Evolutionary conservation across 2,888 invertebrate species (phyloP).

Genomic region (Coelogynopora nodosa): DNA sequence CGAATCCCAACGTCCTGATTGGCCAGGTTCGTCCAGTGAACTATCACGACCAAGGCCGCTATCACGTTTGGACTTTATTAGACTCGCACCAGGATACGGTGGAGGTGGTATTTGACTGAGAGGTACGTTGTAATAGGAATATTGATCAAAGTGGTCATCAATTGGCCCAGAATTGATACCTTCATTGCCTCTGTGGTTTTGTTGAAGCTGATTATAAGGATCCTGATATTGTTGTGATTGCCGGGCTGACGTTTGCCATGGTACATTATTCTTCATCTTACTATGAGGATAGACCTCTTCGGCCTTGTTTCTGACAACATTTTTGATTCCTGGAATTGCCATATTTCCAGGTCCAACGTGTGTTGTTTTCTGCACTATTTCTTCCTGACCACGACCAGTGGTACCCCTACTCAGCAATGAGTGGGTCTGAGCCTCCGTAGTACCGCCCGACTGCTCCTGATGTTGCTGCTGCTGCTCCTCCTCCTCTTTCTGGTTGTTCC

Average conservation of each 20-base stretch:
- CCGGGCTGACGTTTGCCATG: conserved; percentile 58
- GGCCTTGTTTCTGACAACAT: not conserved
- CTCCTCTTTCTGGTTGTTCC: not conserved
- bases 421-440: not conserved
- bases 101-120: not conserved
- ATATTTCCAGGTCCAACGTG: not conserved
- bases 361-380: not conserved
- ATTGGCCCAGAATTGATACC: conserved; percentile 65
- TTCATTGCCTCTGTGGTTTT: not conserved
- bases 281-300: conserved; percentile 9
- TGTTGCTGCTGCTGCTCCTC: not conserved
- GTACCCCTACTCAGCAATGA: not conserved
- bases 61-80: conserved; percentile 1
- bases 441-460: not conserved
- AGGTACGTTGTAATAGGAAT: conserved; percentile 12
- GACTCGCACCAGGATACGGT: not conserved
- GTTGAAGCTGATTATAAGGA: not conserved
- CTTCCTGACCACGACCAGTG: not conserved
- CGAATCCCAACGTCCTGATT: not conserved
- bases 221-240: not conserved
- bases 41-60: conserved; percentile 26
- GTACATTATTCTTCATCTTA: conserved; percentile 50
- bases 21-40: conserved; percentile 16
- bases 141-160: conserved; percentile 39
- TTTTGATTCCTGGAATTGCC: conserved; percentile 21